These are phyloP conservation scores for Lepidothrix coronata DNA, from an alignment of 2,113 vertebrate species.

Conservation along the genomic window DNA sequence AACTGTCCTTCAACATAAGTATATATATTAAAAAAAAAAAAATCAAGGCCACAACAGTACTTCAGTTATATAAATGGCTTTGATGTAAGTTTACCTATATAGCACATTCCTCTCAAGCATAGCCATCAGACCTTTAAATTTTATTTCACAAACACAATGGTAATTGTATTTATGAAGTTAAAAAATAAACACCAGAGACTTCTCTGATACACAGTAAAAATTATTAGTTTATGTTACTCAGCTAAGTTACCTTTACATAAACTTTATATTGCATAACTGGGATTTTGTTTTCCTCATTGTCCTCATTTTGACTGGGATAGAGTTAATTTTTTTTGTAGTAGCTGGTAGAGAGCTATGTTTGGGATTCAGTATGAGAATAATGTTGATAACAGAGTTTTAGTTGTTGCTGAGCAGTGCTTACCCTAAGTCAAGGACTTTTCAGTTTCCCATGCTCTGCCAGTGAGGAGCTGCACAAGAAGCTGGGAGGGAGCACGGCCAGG, in stretches of 20 bases:
- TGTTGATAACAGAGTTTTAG: neutral
- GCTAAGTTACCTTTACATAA: neutral
- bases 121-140: neutral
- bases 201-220: neutral
- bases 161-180: neutral
- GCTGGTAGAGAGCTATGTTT: neutral
- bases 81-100: neutral
- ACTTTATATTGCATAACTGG: neutral
- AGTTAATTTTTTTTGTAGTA: neutral
- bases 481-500: neutral
- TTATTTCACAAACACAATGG: neutral
- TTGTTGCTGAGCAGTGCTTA: neutral
- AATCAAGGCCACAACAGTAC: neutral
- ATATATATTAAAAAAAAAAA: neutral
- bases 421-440: neutral
- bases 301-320: neutral
- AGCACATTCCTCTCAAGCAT: neutral
- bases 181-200: neutral
- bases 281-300: neutral
- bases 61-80: neutral
- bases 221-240: neutral
- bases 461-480: neutral
- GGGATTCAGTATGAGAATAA: neutral
- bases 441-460: neutral
- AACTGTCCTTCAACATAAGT: neutral